Conservation (phyloP, 2,113 vertebrate species). For the Falcunculus frontatus region DNA sequence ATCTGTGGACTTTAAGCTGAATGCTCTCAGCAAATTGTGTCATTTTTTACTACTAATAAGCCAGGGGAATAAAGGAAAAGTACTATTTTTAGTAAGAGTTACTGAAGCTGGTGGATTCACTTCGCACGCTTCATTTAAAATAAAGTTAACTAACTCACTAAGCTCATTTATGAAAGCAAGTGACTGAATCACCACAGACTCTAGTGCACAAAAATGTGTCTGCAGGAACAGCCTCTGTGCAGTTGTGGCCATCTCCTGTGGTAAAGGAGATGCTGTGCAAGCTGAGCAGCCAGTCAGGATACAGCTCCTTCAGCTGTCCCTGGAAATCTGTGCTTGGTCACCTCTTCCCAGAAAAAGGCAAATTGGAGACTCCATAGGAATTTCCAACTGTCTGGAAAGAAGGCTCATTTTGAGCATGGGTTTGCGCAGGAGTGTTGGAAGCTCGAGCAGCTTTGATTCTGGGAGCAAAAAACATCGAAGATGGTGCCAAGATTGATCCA, state of each 20-base stretch:
- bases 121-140: not conserved
- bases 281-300: not conserved
- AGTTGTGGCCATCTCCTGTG: not conserved
- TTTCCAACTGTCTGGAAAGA: not conserved
- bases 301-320: not conserved
- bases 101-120: not conserved
- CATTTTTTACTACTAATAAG: not conserved
- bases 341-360: not conserved
- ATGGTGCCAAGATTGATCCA: not conserved
- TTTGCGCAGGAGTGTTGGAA: fast-evolving
- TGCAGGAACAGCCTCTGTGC: not conserved
- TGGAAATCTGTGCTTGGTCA: not conserved
- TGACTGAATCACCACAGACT: not conserved
- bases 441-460: not conserved
- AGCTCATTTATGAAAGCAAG: not conserved
- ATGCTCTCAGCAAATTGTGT: not conserved
- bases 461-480: not conserved
- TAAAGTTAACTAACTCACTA: not conserved
- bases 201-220: not conserved
- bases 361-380: not conserved
- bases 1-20: not conserved
- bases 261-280: not conserved
- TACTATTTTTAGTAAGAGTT: not conserved
- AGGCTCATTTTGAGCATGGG: not conserved
- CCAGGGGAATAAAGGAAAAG: not conserved